These are phyloP conservation scores for Centropus bengalensis DNA, from an alignment of 2,113 vertebrate species.

Conservation along the genomic window DNA sequence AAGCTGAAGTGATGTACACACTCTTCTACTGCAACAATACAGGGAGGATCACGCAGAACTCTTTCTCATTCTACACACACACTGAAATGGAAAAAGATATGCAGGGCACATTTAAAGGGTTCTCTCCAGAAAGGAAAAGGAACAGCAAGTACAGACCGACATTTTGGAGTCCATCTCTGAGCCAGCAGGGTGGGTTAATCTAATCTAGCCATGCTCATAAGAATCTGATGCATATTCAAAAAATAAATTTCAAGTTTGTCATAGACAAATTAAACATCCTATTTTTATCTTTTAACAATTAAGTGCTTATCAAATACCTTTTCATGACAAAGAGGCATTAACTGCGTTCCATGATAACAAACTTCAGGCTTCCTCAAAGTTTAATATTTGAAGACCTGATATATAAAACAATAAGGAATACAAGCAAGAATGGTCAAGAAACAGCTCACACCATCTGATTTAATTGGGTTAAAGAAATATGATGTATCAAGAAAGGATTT, in stretches of 20 bases:
- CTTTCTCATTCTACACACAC: not conserved
- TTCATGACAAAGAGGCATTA: not conserved
- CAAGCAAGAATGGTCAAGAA: not conserved
- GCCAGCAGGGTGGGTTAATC: not conserved
- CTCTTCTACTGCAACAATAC: not conserved
- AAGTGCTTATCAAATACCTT: not conserved
- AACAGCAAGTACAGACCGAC: not conserved
- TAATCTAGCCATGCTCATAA: not conserved
- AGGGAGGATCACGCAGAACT: not conserved
- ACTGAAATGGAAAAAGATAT: not conserved
- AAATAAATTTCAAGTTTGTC: not conserved
- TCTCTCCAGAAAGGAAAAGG: not conserved
- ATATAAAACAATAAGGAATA: not conserved
- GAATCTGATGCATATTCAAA: not conserved
- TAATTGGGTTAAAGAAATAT: conserved; percentile 60
- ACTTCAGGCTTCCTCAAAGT: not conserved
- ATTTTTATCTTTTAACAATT: not conserved
- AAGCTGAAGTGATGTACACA: not conserved
- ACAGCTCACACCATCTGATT: conserved; percentile 27
- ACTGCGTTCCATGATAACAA: not conserved
- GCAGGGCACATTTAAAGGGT: not conserved
- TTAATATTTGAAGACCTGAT: not conserved
- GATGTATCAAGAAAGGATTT: conserved; percentile 16
- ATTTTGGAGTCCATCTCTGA: not conserved
- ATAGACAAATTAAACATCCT: not conserved